These are phyloP conservation scores for Dasypolia templi DNA, from an alignment of 2,888 invertebrate genomes.

Conservation along the genomic window DNA sequence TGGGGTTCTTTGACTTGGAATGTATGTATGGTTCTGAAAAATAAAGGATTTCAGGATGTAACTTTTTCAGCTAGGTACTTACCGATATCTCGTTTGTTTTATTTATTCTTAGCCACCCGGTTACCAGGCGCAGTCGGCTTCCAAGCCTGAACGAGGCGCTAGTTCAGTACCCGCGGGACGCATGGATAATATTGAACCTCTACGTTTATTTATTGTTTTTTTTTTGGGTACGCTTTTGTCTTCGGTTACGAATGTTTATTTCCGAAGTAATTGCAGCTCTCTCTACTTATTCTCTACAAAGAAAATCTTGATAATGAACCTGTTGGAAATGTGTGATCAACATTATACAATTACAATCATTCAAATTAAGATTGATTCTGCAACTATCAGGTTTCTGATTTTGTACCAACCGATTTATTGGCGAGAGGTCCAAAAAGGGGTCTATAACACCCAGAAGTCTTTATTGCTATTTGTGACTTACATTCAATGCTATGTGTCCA, in stretches of 20 bases:
- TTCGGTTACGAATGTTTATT: background rate
- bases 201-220: background rate
- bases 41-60: background rate
- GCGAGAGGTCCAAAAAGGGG: background rate
- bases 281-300: background rate
- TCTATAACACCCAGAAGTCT: background rate
- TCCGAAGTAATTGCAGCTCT: background rate
- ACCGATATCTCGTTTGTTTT: background rate
- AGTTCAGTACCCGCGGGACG: background rate
- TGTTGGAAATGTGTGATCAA: slow-evolving; percentile 3
- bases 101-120: background rate
- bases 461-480: background rate
- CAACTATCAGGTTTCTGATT: background rate
- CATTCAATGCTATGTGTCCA: background rate
- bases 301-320: background rate
- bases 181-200: background rate
- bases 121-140: background rate
- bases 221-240: background rate
- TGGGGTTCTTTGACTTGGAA: background rate
- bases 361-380: background rate
- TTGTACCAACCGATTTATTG: background rate
- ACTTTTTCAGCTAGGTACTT: background rate
- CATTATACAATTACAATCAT: background rate
- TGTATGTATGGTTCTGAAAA: background rate
- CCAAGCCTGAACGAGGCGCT: background rate